Conservation (phyloP, 2,888 invertebrate species). For the Melanophora roralis region DNA sequence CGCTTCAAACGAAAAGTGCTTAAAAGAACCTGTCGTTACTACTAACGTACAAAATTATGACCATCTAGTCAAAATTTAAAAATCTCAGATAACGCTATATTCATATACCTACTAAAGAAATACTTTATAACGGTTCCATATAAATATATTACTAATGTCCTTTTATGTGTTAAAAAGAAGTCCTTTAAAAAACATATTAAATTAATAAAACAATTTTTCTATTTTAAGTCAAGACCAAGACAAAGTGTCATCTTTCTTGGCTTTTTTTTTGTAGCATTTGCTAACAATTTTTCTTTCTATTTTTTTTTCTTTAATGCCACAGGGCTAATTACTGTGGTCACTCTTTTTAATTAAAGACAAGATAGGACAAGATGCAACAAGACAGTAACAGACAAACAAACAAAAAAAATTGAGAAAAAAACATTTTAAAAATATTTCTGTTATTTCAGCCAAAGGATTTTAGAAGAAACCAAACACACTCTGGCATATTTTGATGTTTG, state of each 20-base stretch:
- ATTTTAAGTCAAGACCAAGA: not conserved
- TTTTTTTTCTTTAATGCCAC: constrained; percentile 64
- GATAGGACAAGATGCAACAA: constrained; percentile 70
- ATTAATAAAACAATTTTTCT: not conserved
- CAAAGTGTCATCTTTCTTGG: constrained; percentile 27
- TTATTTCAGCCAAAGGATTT: constrained; percentile 39
- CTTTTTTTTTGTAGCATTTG: constrained; percentile 5
- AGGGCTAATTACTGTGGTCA: constrained; percentile 77
- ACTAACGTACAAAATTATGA: too few relatives aligned
- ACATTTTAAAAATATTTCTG: constrained; percentile 15
- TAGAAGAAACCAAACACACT: constrained; percentile 32
- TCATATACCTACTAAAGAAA: too few relatives aligned
- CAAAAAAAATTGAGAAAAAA: constrained; percentile 43
- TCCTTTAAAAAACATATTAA: not conserved
- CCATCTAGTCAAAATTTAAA: too few relatives aligned
- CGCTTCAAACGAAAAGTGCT: too few relatives aligned
- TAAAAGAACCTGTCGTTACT: too few relatives aligned
- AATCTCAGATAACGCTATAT: too few relatives aligned
- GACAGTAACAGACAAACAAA: constrained; percentile 64
- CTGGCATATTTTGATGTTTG: not conserved
- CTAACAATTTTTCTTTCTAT: not conserved
- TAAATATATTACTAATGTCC: too few relatives aligned
- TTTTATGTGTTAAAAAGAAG: too few relatives aligned
- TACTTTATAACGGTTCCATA: too few relatives aligned
- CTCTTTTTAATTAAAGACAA: constrained; percentile 74